Evolutionary conservation across 2,888 invertebrate species (phyloP), one percentile per base, ranked within the genome.

Genomic region (Eristalis intricaria): DNA sequence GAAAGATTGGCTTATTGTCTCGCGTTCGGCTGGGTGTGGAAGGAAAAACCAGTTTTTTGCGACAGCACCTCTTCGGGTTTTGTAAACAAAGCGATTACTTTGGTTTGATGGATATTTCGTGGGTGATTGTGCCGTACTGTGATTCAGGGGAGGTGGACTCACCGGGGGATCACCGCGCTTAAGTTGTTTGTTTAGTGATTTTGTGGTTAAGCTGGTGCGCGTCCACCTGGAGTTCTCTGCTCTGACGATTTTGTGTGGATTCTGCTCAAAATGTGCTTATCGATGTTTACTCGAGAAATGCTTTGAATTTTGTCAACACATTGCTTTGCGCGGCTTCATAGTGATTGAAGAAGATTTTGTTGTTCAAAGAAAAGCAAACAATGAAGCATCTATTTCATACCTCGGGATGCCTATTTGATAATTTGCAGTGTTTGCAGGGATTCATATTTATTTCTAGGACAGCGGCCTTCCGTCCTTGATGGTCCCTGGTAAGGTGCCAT

Each of bases 1-100:
- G 32, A 29, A 56, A 32, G 56, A 61, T 60, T 40, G 26, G 60
- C 38, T 61, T 61, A 26, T 23, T 60, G 60, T 26, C 13, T 29
- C 10, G 60, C 15, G 23, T 22, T 23, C 56, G 22, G 19, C 15
- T 19, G n/a, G 58, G 58, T 23, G 58, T 11, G 13, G 58, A 58
- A 60, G 7, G 23, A 7, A 4, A 26, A 60, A 23, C 15, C 26
- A 0, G 13, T 26, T 60, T 32, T 26, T 60, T 29, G 60, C 13
- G 60, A 60, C 26, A 29, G 15, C 15, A 5, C 60, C 13, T 15
- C 26, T 60, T 10, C 60, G 15, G 35, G 38, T 71, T 71, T 71
- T 58, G 60, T 61, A 61, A 71, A 71, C 40, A 60, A 43, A 15
- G n/a, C 13, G 40, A 61, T 60, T 61, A 19, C 22, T 10, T 71